phyloP scores from a whole-genome alignment of 2,797 vertebrate genomes.

The Gallinago nigripennis region DNA sequence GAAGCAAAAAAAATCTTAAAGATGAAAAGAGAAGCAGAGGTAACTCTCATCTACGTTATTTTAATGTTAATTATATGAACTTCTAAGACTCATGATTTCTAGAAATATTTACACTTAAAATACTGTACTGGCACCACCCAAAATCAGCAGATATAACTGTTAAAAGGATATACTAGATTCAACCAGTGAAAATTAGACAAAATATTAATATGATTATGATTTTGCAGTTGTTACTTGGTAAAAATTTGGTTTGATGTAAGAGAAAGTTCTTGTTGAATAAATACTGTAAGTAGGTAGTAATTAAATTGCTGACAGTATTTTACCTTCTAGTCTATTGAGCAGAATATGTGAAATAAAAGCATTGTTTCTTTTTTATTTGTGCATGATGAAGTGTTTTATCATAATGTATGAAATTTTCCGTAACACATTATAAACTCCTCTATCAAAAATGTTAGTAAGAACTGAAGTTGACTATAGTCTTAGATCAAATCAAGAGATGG shows the following conservation, averaged over 20 bases:
- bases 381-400: neutral
- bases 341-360: neutral
- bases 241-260: neutral
- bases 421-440: neutral
- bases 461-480: neutral
- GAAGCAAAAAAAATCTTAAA: conserved; percentile 76
- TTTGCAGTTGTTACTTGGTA: neutral
- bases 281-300: neutral
- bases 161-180: neutral
- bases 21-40: conserved; percentile 85
- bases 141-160: neutral
- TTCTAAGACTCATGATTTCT: neutral
- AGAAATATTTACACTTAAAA: neutral
- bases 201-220: neutral
- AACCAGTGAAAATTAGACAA: neutral
- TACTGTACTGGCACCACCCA: neutral
- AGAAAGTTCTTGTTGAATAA: neutral
- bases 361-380: neutral
- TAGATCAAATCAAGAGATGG: neutral
- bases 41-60: conserved; percentile 49
- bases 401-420: neutral
- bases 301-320: neutral
- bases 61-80: neutral
- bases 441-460: neutral
- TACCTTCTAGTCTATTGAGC: neutral